Evolutionary conservation across 2,888 invertebrate genomes (phyloP).

Genomic region (Orthonevra nobilis): DNA sequence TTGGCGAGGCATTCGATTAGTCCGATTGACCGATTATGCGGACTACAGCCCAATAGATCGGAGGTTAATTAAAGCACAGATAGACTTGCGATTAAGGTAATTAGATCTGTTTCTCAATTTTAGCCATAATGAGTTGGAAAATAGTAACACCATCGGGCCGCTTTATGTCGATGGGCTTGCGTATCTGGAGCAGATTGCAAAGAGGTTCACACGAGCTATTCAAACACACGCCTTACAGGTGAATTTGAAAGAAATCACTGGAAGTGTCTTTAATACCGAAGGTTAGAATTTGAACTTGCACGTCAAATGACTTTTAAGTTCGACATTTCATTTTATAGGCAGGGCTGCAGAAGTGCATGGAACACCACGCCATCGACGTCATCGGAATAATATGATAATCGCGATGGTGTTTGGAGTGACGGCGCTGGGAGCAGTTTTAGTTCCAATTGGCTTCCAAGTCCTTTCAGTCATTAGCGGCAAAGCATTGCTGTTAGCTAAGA

Average conservation of each 20-base stretch:
- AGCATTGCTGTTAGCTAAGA: slow-evolving; percentile 88
- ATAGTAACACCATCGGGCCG: not conserved
- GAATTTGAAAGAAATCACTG: slow-evolving; percentile 80
- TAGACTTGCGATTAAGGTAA: not conserved
- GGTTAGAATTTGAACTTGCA: slow-evolving; percentile 12
- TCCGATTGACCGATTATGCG: slow-evolving; percentile 48
- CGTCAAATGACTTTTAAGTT: no score
- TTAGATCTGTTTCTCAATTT: not conserved
- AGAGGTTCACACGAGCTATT: slow-evolving; percentile 74
- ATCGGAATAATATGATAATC: slow-evolving; percentile 86
- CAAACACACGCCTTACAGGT: slow-evolving; percentile 86
- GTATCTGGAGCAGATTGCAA: slow-evolving; percentile 41
- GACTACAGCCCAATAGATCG: slow-evolving; percentile 9
- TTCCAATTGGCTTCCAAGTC: slow-evolving; percentile 92
- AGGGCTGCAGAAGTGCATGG: slow-evolving; percentile 60
- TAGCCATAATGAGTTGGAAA: not conserved
- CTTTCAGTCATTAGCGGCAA: slow-evolving; percentile 91
- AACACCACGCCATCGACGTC: slow-evolving; percentile 81
- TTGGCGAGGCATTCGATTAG: slow-evolving; percentile 83
- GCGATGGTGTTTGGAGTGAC: slow-evolving; percentile 90
- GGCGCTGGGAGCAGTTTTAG: slow-evolving; percentile 87
- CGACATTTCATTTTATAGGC: no score
- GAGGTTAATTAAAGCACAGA: slow-evolving; percentile 27
- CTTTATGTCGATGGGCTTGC: slow-evolving; percentile 16
- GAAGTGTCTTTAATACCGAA: slow-evolving; percentile 63